These are phyloP conservation scores for Notarius quadriscutis DNA, from an alignment of 2,113 vertebrate genomes.

Conservation along the genomic window DNA sequence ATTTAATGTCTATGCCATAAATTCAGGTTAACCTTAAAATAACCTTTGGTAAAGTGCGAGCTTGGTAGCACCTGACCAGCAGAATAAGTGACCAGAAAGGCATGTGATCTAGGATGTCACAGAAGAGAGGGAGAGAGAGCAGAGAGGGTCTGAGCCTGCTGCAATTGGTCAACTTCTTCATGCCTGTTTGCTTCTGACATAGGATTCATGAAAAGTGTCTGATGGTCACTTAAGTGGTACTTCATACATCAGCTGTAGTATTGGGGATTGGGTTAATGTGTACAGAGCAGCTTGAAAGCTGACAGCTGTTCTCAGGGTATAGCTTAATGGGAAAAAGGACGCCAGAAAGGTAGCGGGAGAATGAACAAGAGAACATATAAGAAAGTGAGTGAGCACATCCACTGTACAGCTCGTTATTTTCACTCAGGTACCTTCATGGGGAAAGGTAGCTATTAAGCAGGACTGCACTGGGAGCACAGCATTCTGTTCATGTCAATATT, in stretches of 20 bases:
- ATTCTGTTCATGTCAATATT: slow-evolving; percentile 17
- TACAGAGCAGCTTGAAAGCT: slow-evolving; percentile 25
- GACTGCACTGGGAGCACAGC: neutral
- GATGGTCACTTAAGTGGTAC: slow-evolving; percentile 14
- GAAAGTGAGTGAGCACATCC: neutral
- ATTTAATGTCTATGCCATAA: slow-evolving; percentile 22
- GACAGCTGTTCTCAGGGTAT: slow-evolving; percentile 1
- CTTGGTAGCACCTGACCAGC: neutral
- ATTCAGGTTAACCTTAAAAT: slow-evolving; percentile 19
- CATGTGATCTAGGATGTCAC: neutral
- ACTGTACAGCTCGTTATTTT: neutral
- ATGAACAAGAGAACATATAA: neutral
- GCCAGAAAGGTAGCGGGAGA: neutral
- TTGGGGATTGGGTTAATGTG: slow-evolving; percentile 16
- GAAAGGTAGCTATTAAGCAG: slow-evolving; percentile 15
- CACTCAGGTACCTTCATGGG: neutral
- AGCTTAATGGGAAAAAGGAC: neutral
- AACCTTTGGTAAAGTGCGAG: neutral
- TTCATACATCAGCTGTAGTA: slow-evolving; percentile 18
- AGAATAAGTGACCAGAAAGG: neutral
- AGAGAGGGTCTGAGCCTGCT: neutral
- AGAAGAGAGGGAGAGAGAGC: neutral
- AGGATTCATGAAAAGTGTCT: neutral
- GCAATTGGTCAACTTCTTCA: neutral
- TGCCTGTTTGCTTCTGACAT: slow-evolving; percentile 8